Evolutionary conservation across 2,888 invertebrate genomes (phyloP), one percentile per base, ranked within the genome.

Genomic region (Conistra vaccinii): DNA sequence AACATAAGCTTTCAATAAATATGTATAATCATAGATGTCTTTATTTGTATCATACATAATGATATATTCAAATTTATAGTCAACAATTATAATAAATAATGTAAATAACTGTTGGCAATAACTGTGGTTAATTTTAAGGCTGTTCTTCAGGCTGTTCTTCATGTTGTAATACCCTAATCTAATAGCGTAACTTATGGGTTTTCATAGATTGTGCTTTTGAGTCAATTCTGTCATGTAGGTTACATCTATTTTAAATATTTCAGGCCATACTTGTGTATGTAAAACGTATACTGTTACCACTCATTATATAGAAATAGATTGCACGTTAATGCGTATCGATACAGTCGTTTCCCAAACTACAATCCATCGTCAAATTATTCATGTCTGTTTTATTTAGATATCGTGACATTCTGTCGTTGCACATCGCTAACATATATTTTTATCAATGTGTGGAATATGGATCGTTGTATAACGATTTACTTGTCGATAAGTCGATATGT

Each of bases 151-250:
- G 71, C 58, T 72, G 61, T 69, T 78, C 51, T 69, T 72, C 48
- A 74, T 79, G 71, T 73, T 72, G 63, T 57, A 60, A 81, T 72
- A 66, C 69, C 75, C 42, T 71, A 57, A 48, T 78, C 26, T 62
- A 53, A 71, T 69, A 65, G 61, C 35, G 68, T 86, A 83, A 68
- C 48, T 70, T 70, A 68, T 73, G 73, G 60, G 76, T 84, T 76
- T 68, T 60, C 55, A 69, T 70, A 69, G 17, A 85, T 73, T 72
- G 60, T 65, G 87, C 76, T 86, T 81, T 71, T 60, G 63, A 73
- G 81, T 86, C 87, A 84, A 86, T 86, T 86, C 58, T 71, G 57
- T 78, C 75, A 80, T 60, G 62, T 80, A 79, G 45, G 71, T 75
- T 69, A 80, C 70, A 83, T 60, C 48, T 74, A 70, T 73, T 72